phyloP scores from a whole-genome alignment of 2,113 vertebrate genomes.

The Scomber japonicus region DNA sequence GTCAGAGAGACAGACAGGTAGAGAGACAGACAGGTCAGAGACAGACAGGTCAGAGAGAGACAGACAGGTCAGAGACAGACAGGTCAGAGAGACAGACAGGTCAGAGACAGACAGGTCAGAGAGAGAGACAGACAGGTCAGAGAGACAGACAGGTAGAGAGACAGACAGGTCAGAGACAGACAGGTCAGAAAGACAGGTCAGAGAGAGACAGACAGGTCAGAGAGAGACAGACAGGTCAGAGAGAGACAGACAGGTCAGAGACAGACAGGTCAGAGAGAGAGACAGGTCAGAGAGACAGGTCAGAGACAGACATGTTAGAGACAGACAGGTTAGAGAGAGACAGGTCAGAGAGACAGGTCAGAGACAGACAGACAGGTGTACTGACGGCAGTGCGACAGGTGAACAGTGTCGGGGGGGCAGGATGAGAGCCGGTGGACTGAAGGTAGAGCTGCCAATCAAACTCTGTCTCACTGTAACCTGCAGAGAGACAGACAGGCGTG shows the following conservation, averaged over 20 bases:
- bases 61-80: no score
- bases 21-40: background rate
- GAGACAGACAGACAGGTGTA: conserved; percentile 22
- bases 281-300: no score
- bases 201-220: conserved; percentile 37
- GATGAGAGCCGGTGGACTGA: conserved; percentile 70
- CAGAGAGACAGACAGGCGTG: conserved; percentile 20
- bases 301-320: conserved; percentile 7
- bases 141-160: no score
- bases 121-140: no score
- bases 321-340: background rate
- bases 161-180: no score
- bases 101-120: no score
- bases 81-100: no score
- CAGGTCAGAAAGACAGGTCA: no score
- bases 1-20: background rate
- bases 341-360: background rate
- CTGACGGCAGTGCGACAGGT: conserved; percentile 69
- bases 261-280: background rate
- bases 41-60: no score
- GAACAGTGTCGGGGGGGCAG: conserved; percentile 79
- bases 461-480: conserved; percentile 78
- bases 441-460: conserved; percentile 83
- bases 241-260: background rate
- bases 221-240: background rate